Base-by-base conservation (phyloP, 2,888 invertebrate genomes). In the Mimas tiliae region DNA sequence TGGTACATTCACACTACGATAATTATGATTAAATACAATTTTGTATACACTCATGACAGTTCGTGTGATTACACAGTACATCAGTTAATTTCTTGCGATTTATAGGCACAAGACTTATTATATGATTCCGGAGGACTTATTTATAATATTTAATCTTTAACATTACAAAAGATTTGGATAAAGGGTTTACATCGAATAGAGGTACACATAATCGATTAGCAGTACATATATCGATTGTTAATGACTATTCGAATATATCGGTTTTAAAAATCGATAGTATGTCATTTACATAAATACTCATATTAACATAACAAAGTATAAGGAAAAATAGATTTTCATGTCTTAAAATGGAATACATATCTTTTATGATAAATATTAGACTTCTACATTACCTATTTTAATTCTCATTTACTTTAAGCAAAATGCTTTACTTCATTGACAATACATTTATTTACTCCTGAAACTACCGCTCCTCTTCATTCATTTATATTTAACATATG, bases 61-160 rank as follows among this genome's bases (percentile, higher is more conserved):
- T n/a, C n/a, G 38, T 42, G 16, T 42, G 9, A 42, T 58, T 16
- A 42, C 42, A 34, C 16, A 16, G 11, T n/a, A 12, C 8, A 27
- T 42, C 16, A 55, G 16, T 11, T 42, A 6, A 19, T 38, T 38
- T 34, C 16, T 16, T 58, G 42, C 38, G 42, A 58, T 58, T n/a
- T 42, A 58, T 38, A 58, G 42, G 42, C 58, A 58, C 58, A 58
- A 58, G 58, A 58, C 42, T 42, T 16, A 55, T 27, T 3, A 27
- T 27, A 27, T n/a, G n/a, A n/a, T n/a, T n/a, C n/a, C n/a, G n/a
- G n/a, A n/a, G 34, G 9, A 55, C 16, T 38, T 38, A 38, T 1
- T 14, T 34, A n/a, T 55, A 16, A 33, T 34, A 34, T 58, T n/a
- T 16, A 55, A 33, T 53, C 12, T 27, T 52, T 27, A 27, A 27